Percentiles rank a stretch among this genome's conserved stretches.
These are phyloP conservation scores for Leptopilina boulardi DNA, from an alignment of 1,140 invertebrate genomes.

Conservation along the genomic window DNA sequence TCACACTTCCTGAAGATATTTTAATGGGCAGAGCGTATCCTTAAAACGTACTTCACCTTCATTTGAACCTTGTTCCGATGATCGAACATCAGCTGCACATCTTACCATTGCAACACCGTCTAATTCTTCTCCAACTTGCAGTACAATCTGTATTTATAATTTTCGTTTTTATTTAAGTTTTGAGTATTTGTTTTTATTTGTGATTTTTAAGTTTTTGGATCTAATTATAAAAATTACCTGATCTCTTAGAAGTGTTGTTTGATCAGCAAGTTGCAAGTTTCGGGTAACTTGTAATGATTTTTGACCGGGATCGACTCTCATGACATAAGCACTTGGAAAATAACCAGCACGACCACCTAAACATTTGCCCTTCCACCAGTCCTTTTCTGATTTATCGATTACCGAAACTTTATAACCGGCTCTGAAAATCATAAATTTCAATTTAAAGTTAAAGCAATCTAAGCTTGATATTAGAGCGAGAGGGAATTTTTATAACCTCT, in stretches of 20 bases:
- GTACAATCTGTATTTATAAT: conserved; percentile 85
- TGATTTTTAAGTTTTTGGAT: neutral
- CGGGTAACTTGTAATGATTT: conserved; percentile 89
- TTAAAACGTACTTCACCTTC: conserved; percentile 82
- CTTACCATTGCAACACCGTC: conserved; percentile 95
- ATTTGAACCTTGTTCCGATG: conserved; percentile 84
- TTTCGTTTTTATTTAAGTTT: neutral
- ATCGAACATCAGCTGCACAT: conserved; percentile 90
- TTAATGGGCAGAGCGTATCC: conserved; percentile 82
- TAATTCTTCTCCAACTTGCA: conserved; percentile 91
- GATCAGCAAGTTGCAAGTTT: conserved; percentile 82
- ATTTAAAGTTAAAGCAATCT: neutral
- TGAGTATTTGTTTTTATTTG: neutral
- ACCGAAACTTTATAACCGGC: conserved; percentile 97
- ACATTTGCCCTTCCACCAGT: conserved; percentile 98
- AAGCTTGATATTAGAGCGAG: neutral
- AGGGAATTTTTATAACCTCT: neutral
- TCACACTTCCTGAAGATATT: conserved; percentile 91
- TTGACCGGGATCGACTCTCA: conserved; percentile 91
- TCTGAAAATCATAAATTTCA: conserved; percentile 70
- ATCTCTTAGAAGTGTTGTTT: conserved; percentile 81
- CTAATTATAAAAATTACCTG: conserved; percentile 76
- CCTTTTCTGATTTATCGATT: conserved; percentile 94
- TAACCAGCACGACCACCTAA: conserved; percentile 90
- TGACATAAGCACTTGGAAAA: conserved; percentile 96